A percentile compares a stretch with the other conserved stretches of the same genome.
Conservation (phyloP, 1,140 invertebrate species). For the Bombus confusus region DNA sequence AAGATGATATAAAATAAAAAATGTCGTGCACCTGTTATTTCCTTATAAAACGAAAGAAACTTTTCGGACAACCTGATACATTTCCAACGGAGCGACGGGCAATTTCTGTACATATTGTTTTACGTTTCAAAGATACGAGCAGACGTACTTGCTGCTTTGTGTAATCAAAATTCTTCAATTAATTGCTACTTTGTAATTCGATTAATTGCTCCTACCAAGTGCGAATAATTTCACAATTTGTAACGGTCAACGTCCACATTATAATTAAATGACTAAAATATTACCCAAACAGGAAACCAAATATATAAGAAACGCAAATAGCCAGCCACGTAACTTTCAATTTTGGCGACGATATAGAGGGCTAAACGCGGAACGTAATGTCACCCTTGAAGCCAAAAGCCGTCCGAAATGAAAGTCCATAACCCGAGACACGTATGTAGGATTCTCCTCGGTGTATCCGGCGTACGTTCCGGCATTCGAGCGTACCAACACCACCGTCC, state of each 20-base stretch:
- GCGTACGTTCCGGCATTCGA: not conserved
- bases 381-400: not conserved
- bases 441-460: not conserved
- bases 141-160: too few relatives aligned
- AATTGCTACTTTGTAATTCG: too few relatives aligned
- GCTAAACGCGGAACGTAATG: not conserved
- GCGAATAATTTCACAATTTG: not conserved
- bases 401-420: not conserved
- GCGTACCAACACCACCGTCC: not conserved
- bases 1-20: too few relatives aligned
- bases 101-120: not conserved
- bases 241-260: fast-evolving
- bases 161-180: not conserved
- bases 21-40: too few relatives aligned
- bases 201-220: too few relatives aligned
- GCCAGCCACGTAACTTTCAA: not conserved
- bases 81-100: too few relatives aligned
- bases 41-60: too few relatives aligned
- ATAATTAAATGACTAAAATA: not conserved
- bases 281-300: not conserved
- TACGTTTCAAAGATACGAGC: not conserved
- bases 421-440: not conserved
- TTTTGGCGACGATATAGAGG: too few relatives aligned
- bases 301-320: not conserved
- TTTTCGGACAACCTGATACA: too few relatives aligned